A percentile compares a stretch with the other conserved stretches of the same genome.
These are phyloP conservation scores for Oreotrochilus melanogaster DNA, from an alignment of 2,113 vertebrate species.

Conservation along the genomic window DNA sequence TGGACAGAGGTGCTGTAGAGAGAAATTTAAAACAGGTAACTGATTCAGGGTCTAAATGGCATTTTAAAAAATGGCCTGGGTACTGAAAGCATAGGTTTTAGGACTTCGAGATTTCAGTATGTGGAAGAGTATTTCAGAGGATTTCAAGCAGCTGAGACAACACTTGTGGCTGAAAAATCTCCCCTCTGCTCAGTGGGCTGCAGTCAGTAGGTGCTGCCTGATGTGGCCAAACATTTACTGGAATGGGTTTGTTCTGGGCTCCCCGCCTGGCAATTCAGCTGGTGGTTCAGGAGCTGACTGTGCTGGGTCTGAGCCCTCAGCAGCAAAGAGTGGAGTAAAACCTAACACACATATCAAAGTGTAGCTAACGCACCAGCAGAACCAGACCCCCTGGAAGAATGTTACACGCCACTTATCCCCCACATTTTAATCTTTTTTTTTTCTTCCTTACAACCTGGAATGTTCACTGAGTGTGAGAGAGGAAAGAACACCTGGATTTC, in stretches of 20 bases:
- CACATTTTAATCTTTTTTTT: neutral
- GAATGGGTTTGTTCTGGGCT: neutral
- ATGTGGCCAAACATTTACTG: rapidly evolving
- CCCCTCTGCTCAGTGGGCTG: neutral
- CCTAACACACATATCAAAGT: neutral
- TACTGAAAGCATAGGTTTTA: neutral
- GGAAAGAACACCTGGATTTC: neutral
- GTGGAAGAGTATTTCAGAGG: neutral
- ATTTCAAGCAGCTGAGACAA: neutral
- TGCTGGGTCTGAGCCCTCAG: neutral
- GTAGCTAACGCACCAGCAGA: neutral
- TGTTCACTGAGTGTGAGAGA: neutral
- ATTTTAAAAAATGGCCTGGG: neutral
- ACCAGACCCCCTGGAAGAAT: neutral
- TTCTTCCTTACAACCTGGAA: neutral
- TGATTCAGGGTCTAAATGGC: neutral
- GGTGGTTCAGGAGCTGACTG: neutral
- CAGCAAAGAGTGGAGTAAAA: neutral
- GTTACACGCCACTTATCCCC: rapidly evolving
- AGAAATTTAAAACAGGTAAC: neutral
- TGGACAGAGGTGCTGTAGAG: neutral
- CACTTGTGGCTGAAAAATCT: neutral
- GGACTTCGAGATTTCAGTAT: neutral
- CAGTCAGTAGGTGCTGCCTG: neutral
- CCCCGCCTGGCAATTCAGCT: neutral